Percentiles rank a stretch among this genome's conserved stretches.
These are phyloP conservation scores for Atrichornis clamosus DNA, from an alignment of 2,113 vertebrate species.

Conservation along the genomic window DNA sequence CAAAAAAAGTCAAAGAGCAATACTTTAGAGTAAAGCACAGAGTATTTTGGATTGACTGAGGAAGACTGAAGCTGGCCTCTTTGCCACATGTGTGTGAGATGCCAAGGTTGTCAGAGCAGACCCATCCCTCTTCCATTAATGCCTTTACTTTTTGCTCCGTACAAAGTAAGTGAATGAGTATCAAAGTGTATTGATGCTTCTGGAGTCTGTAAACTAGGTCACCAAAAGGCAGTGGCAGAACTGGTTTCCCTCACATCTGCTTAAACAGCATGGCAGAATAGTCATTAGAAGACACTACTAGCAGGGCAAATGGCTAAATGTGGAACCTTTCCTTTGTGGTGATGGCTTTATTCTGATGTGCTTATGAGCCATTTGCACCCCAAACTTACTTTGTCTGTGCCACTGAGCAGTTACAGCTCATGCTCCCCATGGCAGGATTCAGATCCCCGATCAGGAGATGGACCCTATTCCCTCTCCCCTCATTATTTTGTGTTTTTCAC, in stretches of 20 bases:
- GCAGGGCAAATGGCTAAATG: neutral
- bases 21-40: neutral
- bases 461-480: neutral
- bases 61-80: neutral
- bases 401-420: neutral
- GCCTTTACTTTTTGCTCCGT: neutral
- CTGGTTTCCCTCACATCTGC: neutral
- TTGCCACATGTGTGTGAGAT: neutral
- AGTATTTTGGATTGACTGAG: neutral
- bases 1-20: neutral
- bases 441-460: neutral
- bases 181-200: neutral
- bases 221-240: neutral
- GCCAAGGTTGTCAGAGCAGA: neutral
- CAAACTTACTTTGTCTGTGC: neutral
- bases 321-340: neutral
- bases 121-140: neutral
- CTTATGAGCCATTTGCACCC: neutral
- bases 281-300: neutral
- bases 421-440: neutral
- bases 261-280: neutral
- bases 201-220: neutral
- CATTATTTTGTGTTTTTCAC: neutral
- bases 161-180: neutral
- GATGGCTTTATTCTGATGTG: neutral